Base-by-base conservation (phyloP, 2,797 vertebrate genomes). In the Lepilemur ruficaudatus region DNA sequence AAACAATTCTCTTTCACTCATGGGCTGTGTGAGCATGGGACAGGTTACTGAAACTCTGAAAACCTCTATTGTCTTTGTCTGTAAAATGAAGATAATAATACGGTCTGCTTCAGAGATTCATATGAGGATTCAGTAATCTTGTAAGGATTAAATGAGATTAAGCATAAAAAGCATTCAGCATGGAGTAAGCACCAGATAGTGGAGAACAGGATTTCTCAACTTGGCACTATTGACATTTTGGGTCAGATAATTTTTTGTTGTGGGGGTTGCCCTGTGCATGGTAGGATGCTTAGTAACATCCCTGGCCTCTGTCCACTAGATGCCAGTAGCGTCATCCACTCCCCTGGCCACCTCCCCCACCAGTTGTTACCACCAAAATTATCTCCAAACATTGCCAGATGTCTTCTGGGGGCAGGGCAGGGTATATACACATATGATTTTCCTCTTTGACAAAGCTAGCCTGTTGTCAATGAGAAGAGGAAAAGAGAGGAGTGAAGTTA, bases 71-170 rank as follows among this genome's bases (percentile, higher is more conserved):
- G 52, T 93, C 18, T 80, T 94, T 46, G 70, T 76, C 46, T 78
- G 46, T 92, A 96, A 93, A 95, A 90, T 79, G 75, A 91, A 91
- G 50, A 59, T 52, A 82, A 93, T 5, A 79, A 70, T 41, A 88
- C 73, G 3, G 28, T 50, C 7, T 20, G 12, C 57, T 75, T 95
- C 43, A 83, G 75, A 70, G 69, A 83, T 35, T 93, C 78, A 79
- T 50, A 6, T 73, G 35, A 57, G 59, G n/a, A 61, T 90, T n/a
- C 30, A n/a, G 46, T 59, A 61, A 75, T 86, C 63, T 87, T 23
- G 46, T 61, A 63, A 59, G 70, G 65, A 78, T 79, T 70, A 93
- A 81, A 75, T 89, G 46, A 91, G 89, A 94, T 83, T 76, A 96
- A 32, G 38, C 38, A 25, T 86, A 59, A 65, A n/a, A 69, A 85